phyloP scores from a whole-genome alignment of 30 jellyfish, hydroid and myxozoan species.

The Aurelia coerulea region DNA sequence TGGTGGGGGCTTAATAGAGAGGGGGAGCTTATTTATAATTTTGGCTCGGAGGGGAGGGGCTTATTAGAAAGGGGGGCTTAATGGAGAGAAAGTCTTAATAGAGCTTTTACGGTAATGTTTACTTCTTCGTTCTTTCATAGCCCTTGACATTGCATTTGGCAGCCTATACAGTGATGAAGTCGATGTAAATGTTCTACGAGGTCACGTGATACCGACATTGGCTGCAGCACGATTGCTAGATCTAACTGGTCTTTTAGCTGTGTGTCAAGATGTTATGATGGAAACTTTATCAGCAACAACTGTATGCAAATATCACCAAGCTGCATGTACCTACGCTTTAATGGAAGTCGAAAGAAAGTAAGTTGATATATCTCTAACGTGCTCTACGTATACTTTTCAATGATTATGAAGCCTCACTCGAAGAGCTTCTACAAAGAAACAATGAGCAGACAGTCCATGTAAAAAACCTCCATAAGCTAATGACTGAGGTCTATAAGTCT shows the following conservation, averaged over 20 bases:
- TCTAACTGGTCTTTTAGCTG: conserved; percentile 83
- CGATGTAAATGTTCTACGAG: conserved; percentile 69
- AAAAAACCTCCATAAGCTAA: too few species aligned
- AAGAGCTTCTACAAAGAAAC: too few species aligned
- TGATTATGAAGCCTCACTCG: neutral
- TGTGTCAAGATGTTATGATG: conserved; percentile 88
- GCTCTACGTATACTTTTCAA: neutral
- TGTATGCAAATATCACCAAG: conserved; percentile 83
- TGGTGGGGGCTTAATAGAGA: too few species aligned
- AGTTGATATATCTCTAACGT: neutral
- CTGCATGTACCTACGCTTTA: conserved; percentile 83
- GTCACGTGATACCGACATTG: conserved; percentile 78
- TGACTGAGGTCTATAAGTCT: too few species aligned
- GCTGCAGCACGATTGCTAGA: conserved; percentile 95
- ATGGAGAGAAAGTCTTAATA: too few species aligned
- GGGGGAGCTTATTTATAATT: too few species aligned
- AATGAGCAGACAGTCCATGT: too few species aligned
- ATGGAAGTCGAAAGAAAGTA: conserved; percentile 76
- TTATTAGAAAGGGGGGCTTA: too few species aligned
- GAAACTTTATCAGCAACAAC: conserved; percentile 82
- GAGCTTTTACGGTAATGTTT: too few species aligned
- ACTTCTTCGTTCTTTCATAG: conserved; percentile 21
- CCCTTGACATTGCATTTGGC: conserved; percentile 93
- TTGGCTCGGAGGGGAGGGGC: too few species aligned
- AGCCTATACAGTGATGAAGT: conserved; percentile 95